Evolutionary conservation across 2,113 vertebrate species (phyloP).

Genomic region (Lophius piscatorius): DNA sequence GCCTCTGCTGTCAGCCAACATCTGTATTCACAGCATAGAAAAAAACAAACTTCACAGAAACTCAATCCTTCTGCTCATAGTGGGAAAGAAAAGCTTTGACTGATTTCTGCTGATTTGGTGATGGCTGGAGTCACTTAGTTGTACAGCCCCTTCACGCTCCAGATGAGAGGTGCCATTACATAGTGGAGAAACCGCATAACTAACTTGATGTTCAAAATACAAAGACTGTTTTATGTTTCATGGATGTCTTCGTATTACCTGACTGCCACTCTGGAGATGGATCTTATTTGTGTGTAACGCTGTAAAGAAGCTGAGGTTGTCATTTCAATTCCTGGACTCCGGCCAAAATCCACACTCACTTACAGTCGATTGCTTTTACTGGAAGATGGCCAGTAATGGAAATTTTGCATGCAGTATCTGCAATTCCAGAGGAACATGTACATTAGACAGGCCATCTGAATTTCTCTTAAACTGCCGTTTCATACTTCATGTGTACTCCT

Average conservation of each 20-base stretch:
- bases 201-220: slow-evolving; percentile 19
- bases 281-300: background rate
- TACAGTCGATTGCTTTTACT: slow-evolving; percentile 17
- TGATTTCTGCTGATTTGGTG: slow-evolving; percentile 50
- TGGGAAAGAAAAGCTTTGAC: slow-evolving; percentile 50
- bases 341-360: slow-evolving; percentile 1
- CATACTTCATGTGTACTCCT: too few relatives aligned
- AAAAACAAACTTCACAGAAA: slow-evolving; percentile 56
- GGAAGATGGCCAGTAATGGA: slow-evolving; percentile 5
- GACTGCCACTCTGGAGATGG: slow-evolving; percentile 8
- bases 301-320: slow-evolving; percentile 25
- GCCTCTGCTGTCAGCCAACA: slow-evolving; percentile 63
- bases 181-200: background rate
- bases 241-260: slow-evolving; percentile 1
- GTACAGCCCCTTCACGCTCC: slow-evolving; percentile 4
- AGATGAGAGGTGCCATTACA: slow-evolving; percentile 20
- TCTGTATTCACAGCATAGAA: slow-evolving; percentile 66
- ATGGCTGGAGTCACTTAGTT: slow-evolving; percentile 23
- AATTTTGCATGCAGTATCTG: background rate
- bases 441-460: background rate
- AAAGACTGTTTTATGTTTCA: slow-evolving; percentile 9
- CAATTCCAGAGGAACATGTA: slow-evolving; percentile 1
- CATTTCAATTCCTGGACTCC: slow-evolving; percentile 1
- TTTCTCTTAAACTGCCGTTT: background rate
- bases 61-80: slow-evolving; percentile 37